Base-by-base conservation (phyloP, 2,797 vertebrate genomes). In the Antrozous pallidus region DNA sequence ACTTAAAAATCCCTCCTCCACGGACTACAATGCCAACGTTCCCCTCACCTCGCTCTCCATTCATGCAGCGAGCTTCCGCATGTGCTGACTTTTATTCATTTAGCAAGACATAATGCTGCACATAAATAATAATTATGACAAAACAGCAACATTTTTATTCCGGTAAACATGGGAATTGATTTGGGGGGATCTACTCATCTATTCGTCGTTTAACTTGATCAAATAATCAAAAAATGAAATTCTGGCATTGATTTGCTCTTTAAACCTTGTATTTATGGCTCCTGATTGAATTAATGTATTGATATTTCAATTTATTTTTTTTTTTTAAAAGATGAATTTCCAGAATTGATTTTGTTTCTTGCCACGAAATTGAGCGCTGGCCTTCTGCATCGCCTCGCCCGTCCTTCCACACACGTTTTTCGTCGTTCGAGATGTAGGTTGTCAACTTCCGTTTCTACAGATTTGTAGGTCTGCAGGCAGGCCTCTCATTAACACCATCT, bases 291-390 rank as follows among this genome's bases (percentile, higher is more conserved):
- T 88, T 91, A 88, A 71, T 22, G 47, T 95, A 75, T 69, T 94
- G 67, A 36, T 84, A 90, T 83, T 95, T 90, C n/a, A 90, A 45
- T 89, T 82, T 96, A 94, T 58, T 0, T 82, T 96, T 95, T 58
- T 0, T 94, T 47, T 0, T 45, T 45, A 45, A 45, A 45, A 1
- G 36, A 90, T 49, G 45, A 4, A 79, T 91, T 93, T 94, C 31
- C 40, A 80, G 70, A 75, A 83, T 86, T 67, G 56, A 90, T 73
- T 93, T 80, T 63, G 71, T 84, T 95, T 56, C 67, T 3, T 63
- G 63, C 3, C 38, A 63, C 63, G 45, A 85, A 92, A 85, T 74
- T 67, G 78, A 92, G 9, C 33, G 33, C 33, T 56, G 40, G 6
- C 22, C 45, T 38, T 17, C 22, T 22, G 0, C 45, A 1, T 40